Evolutionary conservation across 2,888 invertebrate species (phyloP).

Genomic region (Geophilus truncorum): DNA sequence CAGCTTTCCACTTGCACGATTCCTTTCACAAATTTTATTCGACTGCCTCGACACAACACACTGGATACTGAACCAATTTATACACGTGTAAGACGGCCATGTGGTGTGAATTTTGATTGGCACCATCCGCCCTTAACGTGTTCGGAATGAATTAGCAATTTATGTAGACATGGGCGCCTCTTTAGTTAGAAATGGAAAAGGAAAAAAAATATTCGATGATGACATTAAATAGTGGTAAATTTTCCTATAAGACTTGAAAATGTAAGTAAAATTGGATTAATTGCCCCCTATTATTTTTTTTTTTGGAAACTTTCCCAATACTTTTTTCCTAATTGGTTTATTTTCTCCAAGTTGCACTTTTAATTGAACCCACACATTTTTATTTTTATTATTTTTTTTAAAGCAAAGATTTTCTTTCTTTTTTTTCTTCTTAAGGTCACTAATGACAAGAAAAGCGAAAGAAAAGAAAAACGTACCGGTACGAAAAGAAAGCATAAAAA

Average conservation of each 20-base stretch:
- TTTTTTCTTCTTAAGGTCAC: neutral
- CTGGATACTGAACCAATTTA: constrained; percentile 23
- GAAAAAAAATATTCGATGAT: neutral
- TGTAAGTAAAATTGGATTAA: constrained; percentile 3
- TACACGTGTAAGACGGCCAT: constrained; percentile 3
- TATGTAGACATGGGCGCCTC: neutral
- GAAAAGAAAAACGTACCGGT: neutral
- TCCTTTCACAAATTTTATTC: constrained; percentile 24
- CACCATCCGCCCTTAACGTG: neutral
- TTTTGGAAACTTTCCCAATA: neutral
- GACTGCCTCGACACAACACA: constrained; percentile 15
- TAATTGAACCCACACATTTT: neutral
- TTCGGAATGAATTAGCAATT: neutral
- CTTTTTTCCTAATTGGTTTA: neutral
- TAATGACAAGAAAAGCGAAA: neutral
- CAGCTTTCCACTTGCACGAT: constrained; percentile 24
- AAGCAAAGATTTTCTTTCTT: too few species aligned
- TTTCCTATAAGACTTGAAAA: neutral
- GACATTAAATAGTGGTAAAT: neutral
- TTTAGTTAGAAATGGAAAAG: neutral
- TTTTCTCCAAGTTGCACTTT: neutral
- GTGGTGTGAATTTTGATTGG: constrained; percentile 5
- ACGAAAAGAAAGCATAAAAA: neutral
- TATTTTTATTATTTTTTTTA: neutral
- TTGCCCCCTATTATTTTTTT: neutral